Evolutionary conservation across 2,113 vertebrate genomes (phyloP), one percentile per base, ranked within the genome.

Genomic region (Caloenas nicobarica): DNA sequence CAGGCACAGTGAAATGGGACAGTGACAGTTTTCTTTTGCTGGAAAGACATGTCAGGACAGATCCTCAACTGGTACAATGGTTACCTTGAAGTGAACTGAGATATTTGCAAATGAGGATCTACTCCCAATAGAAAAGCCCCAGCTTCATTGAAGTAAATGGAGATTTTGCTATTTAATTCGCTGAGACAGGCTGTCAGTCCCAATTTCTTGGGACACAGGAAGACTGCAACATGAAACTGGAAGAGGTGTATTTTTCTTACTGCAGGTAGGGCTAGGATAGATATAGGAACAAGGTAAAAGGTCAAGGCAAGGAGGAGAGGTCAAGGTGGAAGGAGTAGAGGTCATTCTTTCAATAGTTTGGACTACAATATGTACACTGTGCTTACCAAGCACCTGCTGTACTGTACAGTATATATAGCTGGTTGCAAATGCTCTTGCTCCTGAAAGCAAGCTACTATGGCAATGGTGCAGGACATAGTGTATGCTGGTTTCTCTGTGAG

Each of bases 301-400:
- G 15, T 0, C 40, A 1, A 53, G 7, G 4, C 50, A 62, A 65
- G 21, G 18, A 68, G 48, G 9, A 46, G 17, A 51, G n/a, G 25
- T 79, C 1, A 16, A 51, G 7, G 4, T 54, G 16, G 68, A 62
- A 65, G 21, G 18, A 68, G 48, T 4, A 46, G 17, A 51, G n/a
- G 25, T 79, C 1, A 16, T 85, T 84, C 73, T 85, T 89, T 31
- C 29, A 48, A 0, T 28, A 58, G 36, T 81, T 83, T 73, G 68
- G 26, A n/a, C n/a, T 14, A 19, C 42, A 23, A 76, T 42, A 25
- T 11, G 12, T 13, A 11, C 0, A 0, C 22, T 65, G 5, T 48
- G 6, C 48, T 88, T 40, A 56, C 19, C 46, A 46, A 61, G 13
- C 29, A 60, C 53, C 53, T 40, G 19, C 53, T 12, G 6, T 22